phyloP scores from a whole-genome alignment of 2,797 vertebrate species.

The Microhierax caerulescens region DNA sequence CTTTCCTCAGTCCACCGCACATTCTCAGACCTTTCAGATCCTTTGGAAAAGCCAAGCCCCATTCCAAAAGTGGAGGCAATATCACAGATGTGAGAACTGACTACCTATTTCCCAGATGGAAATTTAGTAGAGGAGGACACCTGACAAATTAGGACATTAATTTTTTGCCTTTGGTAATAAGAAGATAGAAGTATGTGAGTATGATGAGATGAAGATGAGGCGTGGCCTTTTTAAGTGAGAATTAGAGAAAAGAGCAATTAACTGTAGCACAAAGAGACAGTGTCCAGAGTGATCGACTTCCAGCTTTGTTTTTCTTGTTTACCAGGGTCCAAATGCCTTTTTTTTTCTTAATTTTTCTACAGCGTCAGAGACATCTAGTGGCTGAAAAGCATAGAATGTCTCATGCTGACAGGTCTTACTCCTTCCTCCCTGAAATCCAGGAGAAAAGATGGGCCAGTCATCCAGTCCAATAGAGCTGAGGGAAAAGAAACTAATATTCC shows the following conservation, averaged over 20 bases:
- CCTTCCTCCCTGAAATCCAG: background rate
- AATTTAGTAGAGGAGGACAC: background rate
- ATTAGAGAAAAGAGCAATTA: background rate
- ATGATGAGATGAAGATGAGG: background rate
- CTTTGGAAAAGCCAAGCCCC: background rate
- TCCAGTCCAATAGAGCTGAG: background rate
- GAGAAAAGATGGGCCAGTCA: background rate
- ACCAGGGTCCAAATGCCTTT: background rate
- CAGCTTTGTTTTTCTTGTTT: background rate
- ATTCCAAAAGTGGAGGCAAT: background rate
- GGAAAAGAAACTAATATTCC: background rate
- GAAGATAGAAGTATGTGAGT: background rate
- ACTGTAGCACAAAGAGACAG: background rate
- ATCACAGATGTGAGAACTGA: background rate
- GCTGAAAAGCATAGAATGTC: background rate
- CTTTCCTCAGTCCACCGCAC: background rate
- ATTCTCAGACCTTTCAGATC: background rate
- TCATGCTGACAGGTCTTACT: background rate
- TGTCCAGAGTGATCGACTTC: background rate
- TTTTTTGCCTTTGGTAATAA: background rate
- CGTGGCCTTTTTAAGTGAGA: background rate
- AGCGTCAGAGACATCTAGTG: slow-evolving; percentile 46
- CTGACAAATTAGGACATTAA: background rate
- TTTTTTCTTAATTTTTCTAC: background rate
- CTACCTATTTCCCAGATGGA: background rate